Base-by-base conservation (phyloP, 2,797 vertebrate genomes). In the Labroides dimidiatus region DNA sequence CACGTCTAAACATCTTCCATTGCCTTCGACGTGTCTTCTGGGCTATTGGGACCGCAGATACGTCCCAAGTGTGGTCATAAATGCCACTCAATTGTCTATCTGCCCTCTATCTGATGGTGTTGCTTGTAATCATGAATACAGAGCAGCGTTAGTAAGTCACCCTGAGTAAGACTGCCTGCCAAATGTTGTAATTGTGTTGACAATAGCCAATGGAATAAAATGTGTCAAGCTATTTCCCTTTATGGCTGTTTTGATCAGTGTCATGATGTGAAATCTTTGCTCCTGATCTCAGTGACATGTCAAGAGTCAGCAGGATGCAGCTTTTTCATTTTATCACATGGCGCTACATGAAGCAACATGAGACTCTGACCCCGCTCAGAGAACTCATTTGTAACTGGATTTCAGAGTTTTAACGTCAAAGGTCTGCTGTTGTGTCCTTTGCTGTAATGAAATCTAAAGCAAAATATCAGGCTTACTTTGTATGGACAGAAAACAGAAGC, bases 181-280 rank as follows among this genome's bases (percentile, higher is more conserved):
- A 70, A 70, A 41, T 58, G 44, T 21, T 69, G 27, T 65, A 69
- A 59, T 63, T 72, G 71, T 67, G 48, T 54, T 63, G 68, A 70
- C 61, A 60, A 39, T 58, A 41, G 67, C 50, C 72, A 58, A 27
- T 53, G 56, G 74, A 67, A 67, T 69, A 45, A 70, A 64, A 42
- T 19, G 62, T 23, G 55, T 36, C 39, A 12, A 11, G 42, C 57
- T 50, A 1, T 63, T 69, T 53, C 42, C 45, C 58, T 64, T 68
- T 24, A 3, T 62, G 62, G 59, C 33, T 60, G 62, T 75, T 74
- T 52, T 69, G 64, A 64, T 77, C 12, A 3, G 24, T 70, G 57
- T 71, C 72, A 49, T 23, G 41, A 53, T 66, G 12, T 65, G 48
- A 73, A 69, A 57, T 77, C 47, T 48, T 37, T 43, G 45, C 51